These are phyloP conservation scores for Tachina lurida DNA, from an alignment of 2,888 invertebrate genomes.

Conservation along the genomic window DNA sequence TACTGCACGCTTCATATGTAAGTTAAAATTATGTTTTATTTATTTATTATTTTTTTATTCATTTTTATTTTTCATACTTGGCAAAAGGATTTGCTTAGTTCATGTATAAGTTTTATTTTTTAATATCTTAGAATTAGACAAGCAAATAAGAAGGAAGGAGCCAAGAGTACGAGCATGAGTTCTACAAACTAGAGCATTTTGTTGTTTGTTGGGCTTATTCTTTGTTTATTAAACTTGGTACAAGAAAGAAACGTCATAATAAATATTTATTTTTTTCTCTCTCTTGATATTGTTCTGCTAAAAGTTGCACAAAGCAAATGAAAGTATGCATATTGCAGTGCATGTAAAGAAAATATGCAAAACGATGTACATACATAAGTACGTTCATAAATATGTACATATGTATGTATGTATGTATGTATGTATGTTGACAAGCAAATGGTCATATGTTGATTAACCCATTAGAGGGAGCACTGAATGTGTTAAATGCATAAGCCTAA, in stretches of 20 bases:
- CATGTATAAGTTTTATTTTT: conserved; percentile 71
- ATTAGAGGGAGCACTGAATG: background rate
- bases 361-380: too few species aligned
- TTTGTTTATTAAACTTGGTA: conserved; percentile 44
- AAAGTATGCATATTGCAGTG: conserved; percentile 28
- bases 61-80: conserved; percentile 36
- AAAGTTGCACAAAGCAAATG: conserved; percentile 52
- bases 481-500: too few species aligned
- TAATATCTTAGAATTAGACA: conserved; percentile 74
- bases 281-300: conserved; percentile 38
- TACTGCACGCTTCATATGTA: conserved; percentile 31
- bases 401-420: background rate
- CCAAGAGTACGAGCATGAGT: conserved; percentile 44
- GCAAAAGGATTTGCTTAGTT: conserved; percentile 57
- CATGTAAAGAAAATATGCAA: conserved; percentile 25
- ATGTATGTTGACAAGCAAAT: conserved; percentile 31
- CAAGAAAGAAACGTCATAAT: conserved; percentile 59
- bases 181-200: conserved; percentile 57
- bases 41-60: conserved; percentile 29
- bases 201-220: conserved; percentile 34
- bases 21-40: conserved; percentile 51
- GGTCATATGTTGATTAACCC: conserved; percentile 57
- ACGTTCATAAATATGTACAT: background rate
- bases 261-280: conserved; percentile 27
- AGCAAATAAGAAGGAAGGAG: conserved; percentile 64